These are phyloP conservation scores for Dynastes hyllus DNA, from an alignment of 2,888 invertebrate species.

Conservation along the genomic window DNA sequence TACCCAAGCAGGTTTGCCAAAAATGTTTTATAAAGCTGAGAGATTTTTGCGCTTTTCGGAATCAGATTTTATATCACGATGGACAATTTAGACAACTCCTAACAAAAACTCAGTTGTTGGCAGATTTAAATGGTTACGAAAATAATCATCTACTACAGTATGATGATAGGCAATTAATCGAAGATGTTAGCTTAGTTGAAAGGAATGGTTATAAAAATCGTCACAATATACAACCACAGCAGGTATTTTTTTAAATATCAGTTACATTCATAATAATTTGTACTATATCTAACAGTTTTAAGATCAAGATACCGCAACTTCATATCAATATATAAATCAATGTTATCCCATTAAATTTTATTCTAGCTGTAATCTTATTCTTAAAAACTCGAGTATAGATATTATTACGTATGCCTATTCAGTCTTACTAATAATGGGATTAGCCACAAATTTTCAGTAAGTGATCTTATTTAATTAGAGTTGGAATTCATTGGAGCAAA, in stretches of 20 bases:
- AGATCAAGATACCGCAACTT: too few relatives aligned
- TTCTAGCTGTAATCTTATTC: too few relatives aligned
- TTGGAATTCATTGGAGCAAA: too few relatives aligned
- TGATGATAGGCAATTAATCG: background rate
- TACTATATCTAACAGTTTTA: too few relatives aligned
- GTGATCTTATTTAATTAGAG: too few relatives aligned
- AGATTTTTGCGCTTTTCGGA: slow-evolving; percentile 16
- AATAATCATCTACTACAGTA: background rate
- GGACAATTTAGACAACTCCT: slow-evolving; percentile 13
- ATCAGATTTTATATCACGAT: slow-evolving; percentile 20
- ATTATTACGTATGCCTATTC: too few relatives aligned
- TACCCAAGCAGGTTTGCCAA: slow-evolving; percentile 32
- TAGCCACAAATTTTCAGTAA: too few relatives aligned
- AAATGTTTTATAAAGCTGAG: slow-evolving; percentile 12
- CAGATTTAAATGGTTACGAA: background rate
- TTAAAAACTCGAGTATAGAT: too few relatives aligned
- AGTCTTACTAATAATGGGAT: too few relatives aligned
- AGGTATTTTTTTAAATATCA: slow-evolving; percentile 1
- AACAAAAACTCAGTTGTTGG: background rate
- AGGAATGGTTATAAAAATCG: background rate
- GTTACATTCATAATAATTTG: background rate
- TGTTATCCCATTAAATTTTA: too few relatives aligned
- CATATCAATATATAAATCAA: too few relatives aligned
- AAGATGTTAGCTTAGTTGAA: background rate
- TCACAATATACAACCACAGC: background rate